These are phyloP conservation scores for Rhingia campestris DNA, from an alignment of 2,888 invertebrate species.

Conservation along the genomic window DNA sequence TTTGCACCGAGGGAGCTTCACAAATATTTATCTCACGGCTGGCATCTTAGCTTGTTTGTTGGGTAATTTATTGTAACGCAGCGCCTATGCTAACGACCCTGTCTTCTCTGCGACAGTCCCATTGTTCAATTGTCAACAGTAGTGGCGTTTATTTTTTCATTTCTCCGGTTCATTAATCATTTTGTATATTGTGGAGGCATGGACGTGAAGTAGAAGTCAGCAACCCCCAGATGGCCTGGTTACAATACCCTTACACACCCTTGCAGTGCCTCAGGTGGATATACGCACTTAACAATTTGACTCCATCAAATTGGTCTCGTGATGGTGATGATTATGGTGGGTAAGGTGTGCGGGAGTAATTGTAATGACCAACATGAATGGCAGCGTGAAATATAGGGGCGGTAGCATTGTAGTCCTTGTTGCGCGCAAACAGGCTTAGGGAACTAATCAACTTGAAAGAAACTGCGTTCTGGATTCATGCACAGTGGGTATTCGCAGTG, in stretches of 20 bases:
- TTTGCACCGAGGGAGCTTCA: background rate
- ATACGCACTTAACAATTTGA: slow-evolving; percentile 68
- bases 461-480: slow-evolving; percentile 58
- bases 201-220: background rate
- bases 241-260: slow-evolving; percentile 28
- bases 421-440: slow-evolving; percentile 12
- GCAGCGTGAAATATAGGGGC: slow-evolving; percentile 36
- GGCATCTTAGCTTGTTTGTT: slow-evolving; percentile 69
- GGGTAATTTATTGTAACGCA: slow-evolving; percentile 71
- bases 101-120: slow-evolving; percentile 57
- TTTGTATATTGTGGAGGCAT: slow-evolving; percentile 52
- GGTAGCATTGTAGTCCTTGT: background rate
- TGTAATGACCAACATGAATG: slow-evolving; percentile 43
- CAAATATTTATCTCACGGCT: slow-evolving; percentile 68
- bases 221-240: slow-evolving; percentile 7
- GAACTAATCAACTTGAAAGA: slow-evolving; percentile 66
- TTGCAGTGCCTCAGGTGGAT: slow-evolving; percentile 46
- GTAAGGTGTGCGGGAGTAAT: slow-evolving; percentile 24
- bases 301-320: slow-evolving; percentile 67
- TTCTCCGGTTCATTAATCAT: slow-evolving; percentile 73
- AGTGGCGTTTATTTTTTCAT: slow-evolving; percentile 70
- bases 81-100: slow-evolving; percentile 70
- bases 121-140: slow-evolving; percentile 71
- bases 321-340: slow-evolving; percentile 49
- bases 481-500: slow-evolving; percentile 19